Conservation (phyloP, 2,113 vertebrate genomes). For the Brachyistius frenatus region DNA sequence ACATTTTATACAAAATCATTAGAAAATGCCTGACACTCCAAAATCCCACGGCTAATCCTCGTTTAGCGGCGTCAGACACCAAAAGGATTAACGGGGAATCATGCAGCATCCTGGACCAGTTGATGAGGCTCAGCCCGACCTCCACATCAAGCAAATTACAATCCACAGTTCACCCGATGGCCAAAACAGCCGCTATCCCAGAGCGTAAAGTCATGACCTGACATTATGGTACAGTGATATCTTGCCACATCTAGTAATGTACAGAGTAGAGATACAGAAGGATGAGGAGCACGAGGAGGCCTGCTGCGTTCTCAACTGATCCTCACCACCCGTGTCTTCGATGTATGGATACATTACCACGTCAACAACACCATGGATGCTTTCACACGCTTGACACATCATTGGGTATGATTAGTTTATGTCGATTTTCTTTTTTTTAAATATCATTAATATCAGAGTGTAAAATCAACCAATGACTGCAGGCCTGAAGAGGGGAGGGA, state of each 20-base stretch:
- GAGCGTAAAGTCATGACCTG: slow-evolving; percentile 13
- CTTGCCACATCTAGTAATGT: slow-evolving; percentile 56
- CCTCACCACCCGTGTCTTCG: slow-evolving; percentile 15
- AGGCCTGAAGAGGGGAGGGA: slow-evolving; percentile 39
- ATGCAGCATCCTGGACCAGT: slow-evolving; percentile 59
- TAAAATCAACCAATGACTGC: slow-evolving; percentile 62
- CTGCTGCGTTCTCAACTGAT: background rate
- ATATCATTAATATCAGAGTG: slow-evolving; percentile 50
- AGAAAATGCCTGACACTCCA: slow-evolving; percentile 76
- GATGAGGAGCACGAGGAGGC: slow-evolving; percentile 14
- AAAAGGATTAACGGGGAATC: slow-evolving; percentile 52
- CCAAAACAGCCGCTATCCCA: slow-evolving; percentile 5
- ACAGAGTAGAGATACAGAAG: slow-evolving; percentile 49
- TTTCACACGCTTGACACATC: slow-evolving; percentile 67
- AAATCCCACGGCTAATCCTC: slow-evolving; percentile 54
- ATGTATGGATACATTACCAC: slow-evolving; percentile 72
- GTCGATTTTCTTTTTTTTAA: slow-evolving; percentile 23
- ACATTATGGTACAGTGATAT: slow-evolving; percentile 35
- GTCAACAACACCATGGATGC: slow-evolving; percentile 76
- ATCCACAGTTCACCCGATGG: slow-evolving; percentile 16
- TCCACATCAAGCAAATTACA: slow-evolving; percentile 24
- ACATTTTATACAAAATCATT: slow-evolving; percentile 84
- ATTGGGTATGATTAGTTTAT: slow-evolving; percentile 60
- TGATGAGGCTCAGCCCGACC: slow-evolving; percentile 44
- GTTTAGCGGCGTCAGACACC: slow-evolving; percentile 35